Conservation (phyloP, 2,113 vertebrate species). For the Gulo gulo region DNA sequence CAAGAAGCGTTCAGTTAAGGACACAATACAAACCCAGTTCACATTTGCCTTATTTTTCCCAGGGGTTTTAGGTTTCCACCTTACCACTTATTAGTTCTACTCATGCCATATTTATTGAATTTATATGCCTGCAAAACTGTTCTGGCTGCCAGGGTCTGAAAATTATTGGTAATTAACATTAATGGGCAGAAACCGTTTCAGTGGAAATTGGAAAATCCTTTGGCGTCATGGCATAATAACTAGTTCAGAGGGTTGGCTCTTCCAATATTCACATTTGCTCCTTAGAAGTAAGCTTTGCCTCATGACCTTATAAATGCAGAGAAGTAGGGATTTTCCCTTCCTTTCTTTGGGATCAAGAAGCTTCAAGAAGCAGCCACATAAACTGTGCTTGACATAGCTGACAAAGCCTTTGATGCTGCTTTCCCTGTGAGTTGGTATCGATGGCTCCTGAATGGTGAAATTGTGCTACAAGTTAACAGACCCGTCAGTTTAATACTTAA, state of each 20-base stretch:
- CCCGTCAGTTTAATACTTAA: conserved; percentile 30
- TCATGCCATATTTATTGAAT: conserved; percentile 49
- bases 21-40: neutral
- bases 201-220: conserved; percentile 45
- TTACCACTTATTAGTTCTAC: conserved; percentile 45
- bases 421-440: conserved; percentile 14
- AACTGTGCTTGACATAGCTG: neutral
- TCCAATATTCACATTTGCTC: neutral
- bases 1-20: conserved; percentile 20
- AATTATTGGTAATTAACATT: conserved; percentile 69
- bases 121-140: conserved; percentile 53
- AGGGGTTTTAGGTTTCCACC: conserved; percentile 46
- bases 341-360: conserved; percentile 20
- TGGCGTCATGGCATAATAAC: neutral
- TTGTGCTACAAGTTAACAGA: conserved; percentile 48
- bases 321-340: neutral
- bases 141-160: conserved; percentile 59
- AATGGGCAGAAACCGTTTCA: conserved; percentile 62
- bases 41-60: conserved; percentile 53
- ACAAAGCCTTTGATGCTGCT: conserved; percentile 13
- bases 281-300: conserved; percentile 13
- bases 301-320: conserved; percentile 33
- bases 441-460: conserved; percentile 52
- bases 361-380: neutral
- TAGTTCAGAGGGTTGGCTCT: conserved; percentile 8